Evolutionary conservation across 2,797 vertebrate genomes (phyloP).

Genomic region (Enteromius afrohamiltoni): DNA sequence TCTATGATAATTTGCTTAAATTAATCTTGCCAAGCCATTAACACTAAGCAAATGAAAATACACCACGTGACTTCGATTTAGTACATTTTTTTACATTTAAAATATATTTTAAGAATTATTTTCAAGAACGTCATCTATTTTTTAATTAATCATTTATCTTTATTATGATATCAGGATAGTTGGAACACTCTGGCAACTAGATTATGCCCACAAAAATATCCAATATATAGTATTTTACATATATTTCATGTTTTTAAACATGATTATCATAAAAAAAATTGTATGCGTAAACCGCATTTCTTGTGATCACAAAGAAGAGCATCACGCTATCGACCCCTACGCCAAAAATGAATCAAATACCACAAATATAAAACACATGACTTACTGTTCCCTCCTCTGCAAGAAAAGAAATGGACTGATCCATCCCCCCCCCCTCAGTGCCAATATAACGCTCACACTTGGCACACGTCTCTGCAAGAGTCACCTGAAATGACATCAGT

Average conservation of each 20-base stretch:
- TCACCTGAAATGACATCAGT: constrained; percentile 77
- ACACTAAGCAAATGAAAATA: neutral
- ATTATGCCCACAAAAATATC: neutral
- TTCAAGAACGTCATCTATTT: too few relatives aligned
- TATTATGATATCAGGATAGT: neutral
- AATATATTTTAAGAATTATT: too few relatives aligned
- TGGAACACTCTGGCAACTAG: neutral
- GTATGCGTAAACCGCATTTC: neutral
- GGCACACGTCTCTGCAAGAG: constrained; percentile 91
- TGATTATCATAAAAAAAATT: neutral
- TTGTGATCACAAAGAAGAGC: neutral
- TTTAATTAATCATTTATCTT: neutral
- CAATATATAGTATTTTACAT: neutral
- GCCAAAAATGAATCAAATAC: neutral
- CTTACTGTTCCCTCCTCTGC: constrained; percentile 93
- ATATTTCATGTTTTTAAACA: neutral
- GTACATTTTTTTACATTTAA: too few relatives aligned
- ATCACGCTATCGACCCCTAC: neutral
- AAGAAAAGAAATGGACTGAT: constrained; percentile 97
- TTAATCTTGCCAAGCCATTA: neutral
- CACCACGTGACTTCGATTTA: neutral
- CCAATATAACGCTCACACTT: constrained; percentile 92
- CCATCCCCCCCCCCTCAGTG: constrained; percentile 98
- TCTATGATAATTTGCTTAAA: neutral
- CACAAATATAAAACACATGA: constrained; percentile 41